A percentile compares a stretch with the other conserved stretches of the same genome.
Evolutionary conservation across 2,888 invertebrate species (phyloP).

Genomic region (Mantis religiosa): DNA sequence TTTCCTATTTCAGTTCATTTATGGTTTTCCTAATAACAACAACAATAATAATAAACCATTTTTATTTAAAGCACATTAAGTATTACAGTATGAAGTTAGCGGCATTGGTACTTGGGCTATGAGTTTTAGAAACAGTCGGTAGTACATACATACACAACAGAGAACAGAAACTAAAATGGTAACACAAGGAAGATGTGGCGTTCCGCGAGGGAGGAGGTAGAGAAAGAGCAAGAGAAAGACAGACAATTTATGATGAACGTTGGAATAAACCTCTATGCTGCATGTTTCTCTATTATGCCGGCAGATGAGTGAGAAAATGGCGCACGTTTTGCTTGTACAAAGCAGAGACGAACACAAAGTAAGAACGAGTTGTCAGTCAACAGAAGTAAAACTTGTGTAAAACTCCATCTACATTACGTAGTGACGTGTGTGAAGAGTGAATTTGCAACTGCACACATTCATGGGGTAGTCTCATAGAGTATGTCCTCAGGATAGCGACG

Average conservation of each 20-base stretch:
- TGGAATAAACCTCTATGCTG: slow-evolving; percentile 1
- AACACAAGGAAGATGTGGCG: slow-evolving; percentile 13
- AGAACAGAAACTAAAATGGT: slow-evolving; percentile 9
- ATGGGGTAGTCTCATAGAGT: too few species aligned
- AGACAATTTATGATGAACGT: slow-evolving; percentile 17
- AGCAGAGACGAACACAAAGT: not conserved
- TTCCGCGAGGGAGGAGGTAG: not conserved
- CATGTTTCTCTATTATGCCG: not conserved
- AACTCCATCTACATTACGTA: not conserved
- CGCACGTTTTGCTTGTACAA: not conserved
- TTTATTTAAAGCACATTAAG: too few species aligned
- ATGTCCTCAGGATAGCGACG: too few species aligned
- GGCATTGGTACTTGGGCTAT: not conserved
- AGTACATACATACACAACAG: not conserved
- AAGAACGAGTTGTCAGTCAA: not conserved
- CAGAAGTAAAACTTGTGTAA: not conserved
- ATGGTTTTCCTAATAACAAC: too few species aligned
- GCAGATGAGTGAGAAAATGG: not conserved
- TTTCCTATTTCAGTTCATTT: too few species aligned
- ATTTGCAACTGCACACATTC: too few species aligned
- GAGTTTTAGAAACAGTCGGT: not conserved
- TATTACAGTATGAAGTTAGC: not conserved
- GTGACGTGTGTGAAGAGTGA: too few species aligned
- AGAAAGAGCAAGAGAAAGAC: not conserved
- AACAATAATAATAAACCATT: too few species aligned